Evolutionary conservation across 2,888 invertebrate species (phyloP).

Genomic region (Acanthopleura granulata): DNA sequence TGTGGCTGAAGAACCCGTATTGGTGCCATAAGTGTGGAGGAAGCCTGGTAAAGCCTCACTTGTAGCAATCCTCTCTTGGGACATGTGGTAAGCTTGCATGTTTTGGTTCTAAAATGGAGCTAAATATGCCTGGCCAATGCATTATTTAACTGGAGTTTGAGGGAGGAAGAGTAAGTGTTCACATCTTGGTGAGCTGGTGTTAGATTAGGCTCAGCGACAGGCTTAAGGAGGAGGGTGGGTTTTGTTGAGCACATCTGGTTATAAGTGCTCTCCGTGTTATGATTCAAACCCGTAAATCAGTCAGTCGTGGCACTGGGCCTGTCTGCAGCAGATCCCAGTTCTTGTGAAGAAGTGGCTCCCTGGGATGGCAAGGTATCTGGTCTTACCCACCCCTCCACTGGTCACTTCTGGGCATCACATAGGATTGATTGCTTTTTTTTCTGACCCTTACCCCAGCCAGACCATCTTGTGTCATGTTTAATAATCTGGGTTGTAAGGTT

Average conservation of each 20-base stretch:
- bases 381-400: background rate
- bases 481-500: background rate
- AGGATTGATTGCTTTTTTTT: background rate
- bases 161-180: background rate
- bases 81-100: no score
- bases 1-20: no score
- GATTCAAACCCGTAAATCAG: background rate
- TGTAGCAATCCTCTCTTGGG: no score
- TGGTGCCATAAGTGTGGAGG: no score
- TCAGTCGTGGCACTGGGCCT: background rate
- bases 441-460: background rate
- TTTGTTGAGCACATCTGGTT: background rate
- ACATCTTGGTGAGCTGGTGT: background rate
- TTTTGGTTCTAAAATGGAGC: no score
- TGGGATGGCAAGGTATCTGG: no score
- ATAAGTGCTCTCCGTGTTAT: slow-evolving; percentile 8
- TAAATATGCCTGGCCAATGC: background rate
- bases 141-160: background rate
- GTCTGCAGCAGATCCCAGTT: background rate
- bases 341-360: no score
- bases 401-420: background rate
- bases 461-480: slow-evolving; percentile 5
- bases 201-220: background rate
- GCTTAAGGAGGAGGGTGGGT: background rate
- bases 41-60: no score